Conservation (phyloP, 2,888 invertebrate genomes). For the Diadegma fenestrale region DNA sequence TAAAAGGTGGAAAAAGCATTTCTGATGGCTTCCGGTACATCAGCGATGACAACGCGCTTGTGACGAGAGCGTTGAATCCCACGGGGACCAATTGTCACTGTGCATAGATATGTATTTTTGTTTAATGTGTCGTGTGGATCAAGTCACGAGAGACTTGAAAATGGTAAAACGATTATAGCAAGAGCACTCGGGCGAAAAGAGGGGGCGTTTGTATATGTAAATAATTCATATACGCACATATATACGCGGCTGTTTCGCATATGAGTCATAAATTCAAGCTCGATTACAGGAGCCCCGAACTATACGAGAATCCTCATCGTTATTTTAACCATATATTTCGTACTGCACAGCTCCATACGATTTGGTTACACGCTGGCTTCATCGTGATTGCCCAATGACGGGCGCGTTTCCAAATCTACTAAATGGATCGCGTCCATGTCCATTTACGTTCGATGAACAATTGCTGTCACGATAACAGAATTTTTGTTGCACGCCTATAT, state of each 20-base stretch:
- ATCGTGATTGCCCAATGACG: constrained; percentile 47
- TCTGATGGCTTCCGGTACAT: constrained; percentile 69
- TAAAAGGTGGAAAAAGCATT: constrained; percentile 70
- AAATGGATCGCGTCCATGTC: constrained; percentile 13
- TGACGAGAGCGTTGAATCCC: constrained; percentile 57
- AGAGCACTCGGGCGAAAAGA: constrained; percentile 43
- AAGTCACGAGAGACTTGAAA: constrained; percentile 57
- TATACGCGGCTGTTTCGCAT: constrained; percentile 1
- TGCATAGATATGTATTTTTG: constrained; percentile 13
- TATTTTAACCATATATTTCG: constrained; percentile 31
- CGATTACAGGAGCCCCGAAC: constrained; percentile 45
- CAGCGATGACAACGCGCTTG: constrained; percentile 64
- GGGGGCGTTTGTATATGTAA: constrained; percentile 29
- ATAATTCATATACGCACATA: constrained; percentile 19
- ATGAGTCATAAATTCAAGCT: constrained; percentile 48
- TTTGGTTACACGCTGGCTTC: constrained; percentile 31
- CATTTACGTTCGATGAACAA: constrained; percentile 10
- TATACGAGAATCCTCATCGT: constrained; percentile 47
- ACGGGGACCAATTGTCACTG: constrained; percentile 34
- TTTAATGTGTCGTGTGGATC: constrained; percentile 40
- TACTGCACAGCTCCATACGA: constrained; percentile 22
- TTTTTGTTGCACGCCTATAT: not conserved
- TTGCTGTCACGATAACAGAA: not conserved
- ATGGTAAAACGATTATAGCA: constrained; percentile 47
- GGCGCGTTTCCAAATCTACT: constrained; percentile 19